A percentile compares a stretch with the other conserved stretches of the same genome.
These are phyloP conservation scores for Trichoplusia ni DNA, from an alignment of 1,140 invertebrate species.

Conservation along the genomic window DNA sequence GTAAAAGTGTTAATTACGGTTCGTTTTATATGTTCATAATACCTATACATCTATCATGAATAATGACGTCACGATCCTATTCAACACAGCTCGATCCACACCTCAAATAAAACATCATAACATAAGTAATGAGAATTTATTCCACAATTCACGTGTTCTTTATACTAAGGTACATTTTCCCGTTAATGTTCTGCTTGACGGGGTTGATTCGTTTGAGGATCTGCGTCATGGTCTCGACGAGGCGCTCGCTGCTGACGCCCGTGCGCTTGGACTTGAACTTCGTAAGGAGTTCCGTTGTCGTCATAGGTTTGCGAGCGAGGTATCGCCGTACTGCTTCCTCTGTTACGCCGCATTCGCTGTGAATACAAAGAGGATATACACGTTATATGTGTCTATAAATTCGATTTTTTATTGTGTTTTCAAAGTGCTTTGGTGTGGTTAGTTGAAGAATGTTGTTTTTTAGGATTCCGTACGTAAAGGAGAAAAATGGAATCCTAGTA, in stretches of 20 bases:
- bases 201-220: conserved; percentile 98
- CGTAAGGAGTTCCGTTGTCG: conserved; percentile 95
- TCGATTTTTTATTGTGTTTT: no score
- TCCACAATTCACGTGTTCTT: conserved; percentile 75
- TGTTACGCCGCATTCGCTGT: conserved; percentile 93
- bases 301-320: conserved; percentile 97
- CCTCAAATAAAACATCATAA: conserved; percentile 8
- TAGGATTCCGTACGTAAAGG: no score
- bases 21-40: no score
- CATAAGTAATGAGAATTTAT: conserved; percentile 35
- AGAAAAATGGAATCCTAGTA: no score
- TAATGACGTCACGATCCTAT: no score
- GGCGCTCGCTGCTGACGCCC: conserved; percentile 93
- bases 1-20: no score
- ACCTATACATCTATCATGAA: no score
- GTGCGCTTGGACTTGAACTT: conserved; percentile 98
- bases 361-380: background rate
- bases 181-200: conserved; percentile 94
- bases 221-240: conserved; percentile 96
- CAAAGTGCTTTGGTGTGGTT: no score
- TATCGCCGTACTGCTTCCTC: conserved; percentile 97
- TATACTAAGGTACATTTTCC: conserved; percentile 96
- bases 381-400: no score
- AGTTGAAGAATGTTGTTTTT: no score
- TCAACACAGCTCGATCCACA: no score